phyloP scores from a whole-genome alignment of 1,140 invertebrate species.

The Choristoneura fumiferana region DNA sequence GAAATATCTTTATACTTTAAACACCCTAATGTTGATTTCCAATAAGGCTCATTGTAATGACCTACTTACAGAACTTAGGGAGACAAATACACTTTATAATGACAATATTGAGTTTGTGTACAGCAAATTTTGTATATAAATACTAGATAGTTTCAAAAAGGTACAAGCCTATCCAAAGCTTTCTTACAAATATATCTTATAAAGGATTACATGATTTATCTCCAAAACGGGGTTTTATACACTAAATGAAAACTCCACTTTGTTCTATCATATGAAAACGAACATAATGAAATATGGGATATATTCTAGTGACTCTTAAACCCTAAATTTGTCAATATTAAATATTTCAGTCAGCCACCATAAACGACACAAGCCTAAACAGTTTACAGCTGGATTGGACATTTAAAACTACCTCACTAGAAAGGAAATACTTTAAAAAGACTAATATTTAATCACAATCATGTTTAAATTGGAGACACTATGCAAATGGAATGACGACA shows the following conservation, averaged over 20 bases:
- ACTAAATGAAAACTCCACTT: neutral
- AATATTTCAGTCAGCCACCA: constrained; percentile 37
- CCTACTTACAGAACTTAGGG: constrained; percentile 3
- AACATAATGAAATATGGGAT: constrained; percentile 8
- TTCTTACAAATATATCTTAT: neutral
- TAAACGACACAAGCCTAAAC: constrained; percentile 26
- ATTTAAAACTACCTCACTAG: neutral
- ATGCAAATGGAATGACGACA: no score
- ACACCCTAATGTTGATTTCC: neutral
- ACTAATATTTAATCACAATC: constrained; percentile 19
- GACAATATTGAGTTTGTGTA: neutral
- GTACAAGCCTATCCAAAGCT: constrained; percentile 15
- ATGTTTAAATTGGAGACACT: neutral
- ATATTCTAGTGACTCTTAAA: constrained; percentile 12
- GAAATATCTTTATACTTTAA: neutral
- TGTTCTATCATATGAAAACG: neutral
- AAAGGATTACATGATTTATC: no score
- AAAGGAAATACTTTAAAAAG: constrained; percentile 4
- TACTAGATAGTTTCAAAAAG: constrained; percentile 13
- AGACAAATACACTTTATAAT: neutral
- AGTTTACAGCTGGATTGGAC: constrained; percentile 31
- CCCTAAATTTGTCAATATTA: constrained; percentile 15
- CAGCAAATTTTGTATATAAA: constrained; percentile 4
- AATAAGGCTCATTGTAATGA: constrained; percentile 4
- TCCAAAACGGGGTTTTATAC: no score